Evolutionary conservation across 2,888 invertebrate genomes (phyloP).

Genomic region (Perithous albicinctus): DNA sequence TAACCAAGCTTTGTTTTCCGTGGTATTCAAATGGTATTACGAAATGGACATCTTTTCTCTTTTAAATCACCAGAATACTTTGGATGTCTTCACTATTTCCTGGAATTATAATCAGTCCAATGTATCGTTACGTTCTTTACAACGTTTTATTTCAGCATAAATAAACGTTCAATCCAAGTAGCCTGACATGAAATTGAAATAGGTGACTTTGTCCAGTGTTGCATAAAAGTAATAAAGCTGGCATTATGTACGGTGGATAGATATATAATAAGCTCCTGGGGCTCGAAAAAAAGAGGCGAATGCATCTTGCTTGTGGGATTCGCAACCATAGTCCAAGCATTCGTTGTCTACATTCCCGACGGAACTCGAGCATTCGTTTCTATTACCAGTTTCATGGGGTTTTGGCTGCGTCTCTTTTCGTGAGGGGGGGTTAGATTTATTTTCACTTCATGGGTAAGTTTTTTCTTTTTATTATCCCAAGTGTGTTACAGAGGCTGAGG

Average conservation of each 20-base stretch:
- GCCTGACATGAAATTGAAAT: too few species aligned
- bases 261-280: background rate
- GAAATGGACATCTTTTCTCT: background rate
- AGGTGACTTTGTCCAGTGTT: background rate
- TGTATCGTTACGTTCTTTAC: too few species aligned
- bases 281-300: conserved; percentile 4
- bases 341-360: conserved; percentile 38
- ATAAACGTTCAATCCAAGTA: too few species aligned
- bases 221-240: background rate
- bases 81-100: too few species aligned
- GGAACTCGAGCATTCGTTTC: conserved; percentile 77
- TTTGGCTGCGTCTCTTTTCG: conserved; percentile 62
- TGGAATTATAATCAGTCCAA: too few species aligned
- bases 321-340: background rate
- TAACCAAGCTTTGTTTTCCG: too few species aligned
- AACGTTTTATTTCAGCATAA: too few species aligned
- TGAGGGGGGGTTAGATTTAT: conserved; percentile 82
- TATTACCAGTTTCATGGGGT: conserved; percentile 74
- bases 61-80: too few species aligned
- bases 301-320: background rate
- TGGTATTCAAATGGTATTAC: too few species aligned
- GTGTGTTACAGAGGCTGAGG: conserved; percentile 75
- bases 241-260: background rate
- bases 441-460: conserved; percentile 81
- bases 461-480: conserved; percentile 82